phyloP scores from a whole-genome alignment of 2,797 vertebrate species.

The Gadopsis marmoratus region DNA sequence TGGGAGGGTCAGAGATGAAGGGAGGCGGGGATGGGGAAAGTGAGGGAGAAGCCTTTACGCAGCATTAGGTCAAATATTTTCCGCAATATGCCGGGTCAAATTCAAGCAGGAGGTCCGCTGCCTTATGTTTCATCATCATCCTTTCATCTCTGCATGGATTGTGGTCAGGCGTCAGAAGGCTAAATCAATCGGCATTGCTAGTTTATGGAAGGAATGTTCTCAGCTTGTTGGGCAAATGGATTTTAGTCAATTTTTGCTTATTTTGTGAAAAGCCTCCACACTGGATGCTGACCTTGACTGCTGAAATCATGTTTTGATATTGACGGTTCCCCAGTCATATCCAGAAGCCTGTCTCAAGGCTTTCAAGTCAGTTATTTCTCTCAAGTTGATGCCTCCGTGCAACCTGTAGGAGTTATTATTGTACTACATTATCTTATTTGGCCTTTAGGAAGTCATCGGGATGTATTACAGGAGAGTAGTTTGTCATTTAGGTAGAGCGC shows the following conservation, averaged over 20 bases:
- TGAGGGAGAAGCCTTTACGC: conserved; percentile 32
- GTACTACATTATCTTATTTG: conserved; percentile 39
- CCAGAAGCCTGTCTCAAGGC: conserved; percentile 9
- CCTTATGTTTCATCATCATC: conserved; percentile 46
- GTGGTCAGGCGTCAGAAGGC: conserved; percentile 45
- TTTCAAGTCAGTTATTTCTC: conserved; percentile 9
- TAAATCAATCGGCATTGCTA: conserved; percentile 61
- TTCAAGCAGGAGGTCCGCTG: conserved; percentile 46
- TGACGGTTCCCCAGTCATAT: conserved; percentile 1
- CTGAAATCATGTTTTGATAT: conserved; percentile 28
- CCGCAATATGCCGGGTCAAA: conserved; percentile 6
- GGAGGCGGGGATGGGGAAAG: conserved; percentile 19
- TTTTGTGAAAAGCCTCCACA: conserved; percentile 37
- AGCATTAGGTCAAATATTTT: conserved; percentile 44
- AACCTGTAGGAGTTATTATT: conserved; percentile 24
- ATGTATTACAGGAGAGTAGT: conserved; percentile 42
- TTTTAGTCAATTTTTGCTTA: conserved; percentile 49
- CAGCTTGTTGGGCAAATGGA: conserved; percentile 46
- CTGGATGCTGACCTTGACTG: conserved; percentile 17
- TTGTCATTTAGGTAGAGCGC: conserved; percentile 58
- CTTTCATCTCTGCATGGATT: conserved; percentile 61
- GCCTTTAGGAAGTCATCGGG: conserved; percentile 43
- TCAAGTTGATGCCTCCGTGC: conserved; percentile 33
- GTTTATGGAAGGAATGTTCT: conserved; percentile 57
- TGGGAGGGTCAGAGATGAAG: conserved; percentile 30